phyloP scores from a whole-genome alignment of 2,888 invertebrate genomes.

The Andrena minutula region DNA sequence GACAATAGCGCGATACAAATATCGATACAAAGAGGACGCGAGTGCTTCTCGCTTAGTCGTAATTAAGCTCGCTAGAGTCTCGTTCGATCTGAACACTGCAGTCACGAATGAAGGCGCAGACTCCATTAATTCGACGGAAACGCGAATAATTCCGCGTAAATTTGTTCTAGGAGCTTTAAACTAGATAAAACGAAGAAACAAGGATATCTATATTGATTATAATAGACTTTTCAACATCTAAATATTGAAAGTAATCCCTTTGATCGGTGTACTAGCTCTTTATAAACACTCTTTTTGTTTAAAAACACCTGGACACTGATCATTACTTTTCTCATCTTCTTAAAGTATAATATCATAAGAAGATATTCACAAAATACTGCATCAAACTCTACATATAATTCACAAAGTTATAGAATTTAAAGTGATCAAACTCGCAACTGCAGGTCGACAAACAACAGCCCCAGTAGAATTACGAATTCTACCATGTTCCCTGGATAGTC shows the following conservation, averaged over 20 bases:
- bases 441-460: not conserved
- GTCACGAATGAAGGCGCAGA: not conserved
- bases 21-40: constrained; percentile 48
- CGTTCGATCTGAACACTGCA: constrained; percentile 37
- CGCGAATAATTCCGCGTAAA: too few relatives aligned
- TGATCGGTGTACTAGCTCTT: too few relatives aligned
- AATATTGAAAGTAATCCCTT: too few relatives aligned
- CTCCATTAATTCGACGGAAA: constrained; percentile 1
- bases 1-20: constrained; percentile 51
- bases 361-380: not conserved
- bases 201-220: too few relatives aligned
- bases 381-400: not conserved
- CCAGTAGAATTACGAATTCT: not conserved
- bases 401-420: not conserved
- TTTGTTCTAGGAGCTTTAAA: not conserved
- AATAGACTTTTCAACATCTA: too few relatives aligned
- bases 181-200: too few relatives aligned
- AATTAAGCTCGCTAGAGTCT: constrained; percentile 46
- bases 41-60: constrained; percentile 52
- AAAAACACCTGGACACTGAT: too few relatives aligned
- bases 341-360: too few relatives aligned
- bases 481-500: not conserved
- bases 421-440: not conserved
- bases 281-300: too few relatives aligned
- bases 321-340: too few relatives aligned